A percentile compares a stretch with the other conserved stretches of the same genome.
These are phyloP conservation scores for Channallabes apus DNA, from an alignment of 2,797 vertebrate species.

Conservation along the genomic window DNA sequence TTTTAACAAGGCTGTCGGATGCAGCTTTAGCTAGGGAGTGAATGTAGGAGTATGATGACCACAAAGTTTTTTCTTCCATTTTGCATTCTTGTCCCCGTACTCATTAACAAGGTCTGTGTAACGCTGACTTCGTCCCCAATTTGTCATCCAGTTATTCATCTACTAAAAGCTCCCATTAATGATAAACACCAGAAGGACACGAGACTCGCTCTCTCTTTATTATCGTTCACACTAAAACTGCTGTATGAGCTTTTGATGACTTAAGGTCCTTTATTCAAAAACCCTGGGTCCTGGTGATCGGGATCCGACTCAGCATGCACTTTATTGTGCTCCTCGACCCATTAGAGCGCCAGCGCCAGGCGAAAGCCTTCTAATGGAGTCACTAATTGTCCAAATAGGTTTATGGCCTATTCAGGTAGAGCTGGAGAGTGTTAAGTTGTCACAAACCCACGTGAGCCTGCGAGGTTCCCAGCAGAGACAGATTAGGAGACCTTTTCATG, in stretches of 20 bases:
- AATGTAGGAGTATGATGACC: neutral
- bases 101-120: conserved; percentile 55
- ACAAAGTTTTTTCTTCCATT: conserved; percentile 6
- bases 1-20: conserved; percentile 30
- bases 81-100: conserved; percentile 31
- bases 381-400: conserved; percentile 75
- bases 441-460: conserved; percentile 38
- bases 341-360: conserved; percentile 69
- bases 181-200: conserved; percentile 44
- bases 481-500: conserved; percentile 48
- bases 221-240: conserved; percentile 46
- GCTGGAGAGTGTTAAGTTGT: conserved; percentile 50
- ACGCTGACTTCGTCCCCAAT: conserved; percentile 51
- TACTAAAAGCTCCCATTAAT: conserved; percentile 51
- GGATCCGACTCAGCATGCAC: conserved; percentile 68
- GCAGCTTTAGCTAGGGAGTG: neutral
- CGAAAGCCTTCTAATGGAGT: conserved; percentile 73
- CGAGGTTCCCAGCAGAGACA: conserved; percentile 43
- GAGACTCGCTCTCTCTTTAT: conserved; percentile 37
- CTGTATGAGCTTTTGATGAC: conserved; percentile 69
- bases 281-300: conserved; percentile 59
- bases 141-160: conserved; percentile 58
- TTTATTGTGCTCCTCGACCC: conserved; percentile 76
- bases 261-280: conserved; percentile 65
- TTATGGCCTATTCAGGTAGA: conserved; percentile 69